phyloP scores from a whole-genome alignment of 2,113 vertebrate genomes.

The Panthera tigris region DNA sequence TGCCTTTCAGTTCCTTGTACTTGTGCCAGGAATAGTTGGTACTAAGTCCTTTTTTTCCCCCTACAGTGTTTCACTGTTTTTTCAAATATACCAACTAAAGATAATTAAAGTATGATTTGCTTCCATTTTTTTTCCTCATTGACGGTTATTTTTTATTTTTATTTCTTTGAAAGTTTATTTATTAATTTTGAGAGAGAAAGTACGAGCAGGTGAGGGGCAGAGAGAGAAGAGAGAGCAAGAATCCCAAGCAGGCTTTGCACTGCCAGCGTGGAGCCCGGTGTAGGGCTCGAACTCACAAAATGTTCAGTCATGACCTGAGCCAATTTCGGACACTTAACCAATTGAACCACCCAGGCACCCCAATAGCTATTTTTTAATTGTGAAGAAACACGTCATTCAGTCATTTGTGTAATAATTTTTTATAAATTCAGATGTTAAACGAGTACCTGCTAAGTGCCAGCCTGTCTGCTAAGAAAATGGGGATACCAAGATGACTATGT shows the following conservation, averaged over 20 bases:
- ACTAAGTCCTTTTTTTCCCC: not conserved
- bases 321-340: too few species aligned
- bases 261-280: too few species aligned
- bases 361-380: not conserved
- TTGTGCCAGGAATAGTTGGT: conserved; percentile 12
- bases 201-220: too few species aligned
- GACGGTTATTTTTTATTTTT: too few species aligned
- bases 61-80: conserved; percentile 17
- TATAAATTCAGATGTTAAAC: conserved; percentile 7
- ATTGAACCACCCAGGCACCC: too few species aligned
- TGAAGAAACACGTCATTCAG: not conserved
- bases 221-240: too few species aligned
- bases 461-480: not conserved
- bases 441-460: not conserved
- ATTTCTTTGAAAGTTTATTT: too few species aligned
- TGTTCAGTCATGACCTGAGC: too few species aligned
- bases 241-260: too few species aligned
- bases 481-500: not conserved
- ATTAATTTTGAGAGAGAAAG: too few species aligned
- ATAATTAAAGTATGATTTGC: not conserved
- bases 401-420: not conserved
- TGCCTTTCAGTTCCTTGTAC: not conserved
- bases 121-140: not conserved
- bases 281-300: too few species aligned
- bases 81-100: conserved; percentile 27